Evolutionary conservation across 2,113 vertebrate species (phyloP).

Genomic region (Grus americana): DNA sequence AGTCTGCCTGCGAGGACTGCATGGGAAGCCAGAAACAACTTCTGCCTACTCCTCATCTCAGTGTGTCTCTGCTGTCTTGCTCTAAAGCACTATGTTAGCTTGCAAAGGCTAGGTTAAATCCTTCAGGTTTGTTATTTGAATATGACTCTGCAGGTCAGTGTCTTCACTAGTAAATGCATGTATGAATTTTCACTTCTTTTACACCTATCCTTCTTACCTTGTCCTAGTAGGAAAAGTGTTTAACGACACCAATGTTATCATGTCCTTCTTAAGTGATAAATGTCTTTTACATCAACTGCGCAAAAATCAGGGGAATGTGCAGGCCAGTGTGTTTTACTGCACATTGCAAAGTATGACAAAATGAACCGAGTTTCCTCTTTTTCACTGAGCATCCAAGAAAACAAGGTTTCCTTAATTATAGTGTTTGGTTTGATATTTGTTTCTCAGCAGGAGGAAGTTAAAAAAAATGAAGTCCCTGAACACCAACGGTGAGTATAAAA

Average conservation of each 20-base stretch:
- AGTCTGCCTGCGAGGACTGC: accelerated
- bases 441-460: background rate
- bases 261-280: background rate
- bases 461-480: background rate
- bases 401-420: background rate
- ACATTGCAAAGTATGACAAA: background rate
- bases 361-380: background rate
- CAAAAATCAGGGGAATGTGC: background rate
- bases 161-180: background rate
- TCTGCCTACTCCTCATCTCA: background rate
- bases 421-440: background rate
- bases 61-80: background rate
- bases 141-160: background rate
- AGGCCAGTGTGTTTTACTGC: background rate
- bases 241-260: background rate
- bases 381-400: background rate
- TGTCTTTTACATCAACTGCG: background rate
- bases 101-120: background rate
- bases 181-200: background rate
- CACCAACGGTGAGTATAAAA: background rate
- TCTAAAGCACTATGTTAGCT: accelerated
- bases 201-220: background rate
- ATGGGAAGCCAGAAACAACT: background rate
- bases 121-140: background rate
- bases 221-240: background rate